Evolutionary conservation across 2,797 vertebrate species (phyloP).

Genomic region (Chlorospingus flavigularis): DNA sequence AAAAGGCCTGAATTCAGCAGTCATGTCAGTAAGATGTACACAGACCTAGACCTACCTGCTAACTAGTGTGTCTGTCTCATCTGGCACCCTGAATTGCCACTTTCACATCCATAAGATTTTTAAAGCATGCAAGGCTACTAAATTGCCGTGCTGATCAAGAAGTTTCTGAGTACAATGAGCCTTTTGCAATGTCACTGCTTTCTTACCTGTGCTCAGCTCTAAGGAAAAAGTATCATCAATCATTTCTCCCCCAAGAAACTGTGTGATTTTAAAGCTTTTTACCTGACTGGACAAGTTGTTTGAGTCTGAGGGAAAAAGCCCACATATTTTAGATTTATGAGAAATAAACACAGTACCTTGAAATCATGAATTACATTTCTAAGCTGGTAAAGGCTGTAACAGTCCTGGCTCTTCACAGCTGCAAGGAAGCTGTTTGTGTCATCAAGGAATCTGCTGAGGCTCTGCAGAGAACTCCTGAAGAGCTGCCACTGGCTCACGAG

Average conservation of each 20-base stretch:
- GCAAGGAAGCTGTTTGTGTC: slow-evolving; percentile 60
- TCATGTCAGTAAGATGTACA: neutral
- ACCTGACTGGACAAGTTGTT: neutral
- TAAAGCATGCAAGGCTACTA: neutral
- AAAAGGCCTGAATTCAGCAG: neutral
- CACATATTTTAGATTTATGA: neutral
- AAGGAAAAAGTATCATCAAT: neutral
- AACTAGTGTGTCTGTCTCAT: neutral
- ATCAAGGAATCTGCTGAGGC: slow-evolving; percentile 78
- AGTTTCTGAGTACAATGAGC: neutral
- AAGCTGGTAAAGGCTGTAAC: slow-evolving; percentile 76
- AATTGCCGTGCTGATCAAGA: neutral
- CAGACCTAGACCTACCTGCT: neutral
- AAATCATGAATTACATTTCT: slow-evolving; percentile 77
- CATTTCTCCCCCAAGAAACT: neutral
- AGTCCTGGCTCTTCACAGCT: slow-evolving; percentile 69
- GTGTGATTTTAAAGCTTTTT: neutral
- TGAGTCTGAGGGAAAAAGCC: neutral
- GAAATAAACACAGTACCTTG: slow-evolving; percentile 75
- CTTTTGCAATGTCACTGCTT: neutral
- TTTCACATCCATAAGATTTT: neutral
- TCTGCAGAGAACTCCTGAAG: slow-evolving; percentile 77
- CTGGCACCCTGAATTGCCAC: neutral
- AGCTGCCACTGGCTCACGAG: slow-evolving; percentile 82
- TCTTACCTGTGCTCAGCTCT: neutral